Evolutionary conservation across 2,113 vertebrate species (phyloP), one percentile per base, ranked within the genome.

Genomic region (Mesembrinibis cayennensis): DNA sequence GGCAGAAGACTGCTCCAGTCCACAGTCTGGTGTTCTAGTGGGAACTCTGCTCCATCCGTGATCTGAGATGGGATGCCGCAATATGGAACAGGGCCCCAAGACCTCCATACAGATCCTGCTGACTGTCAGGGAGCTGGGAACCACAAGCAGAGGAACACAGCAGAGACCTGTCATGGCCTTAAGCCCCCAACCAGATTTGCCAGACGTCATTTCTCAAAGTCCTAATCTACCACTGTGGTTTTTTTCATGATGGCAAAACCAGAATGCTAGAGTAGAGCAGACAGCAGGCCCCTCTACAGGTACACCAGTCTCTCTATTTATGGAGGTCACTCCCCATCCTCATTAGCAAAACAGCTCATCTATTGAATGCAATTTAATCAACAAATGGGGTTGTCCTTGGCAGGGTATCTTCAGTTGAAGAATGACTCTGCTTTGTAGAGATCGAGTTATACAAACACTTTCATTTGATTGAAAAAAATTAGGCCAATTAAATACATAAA

Each of bases 21-120:
- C 77, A 82, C 1, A 38, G 27, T 18, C 63, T 47, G 16, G 22
- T 63, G 59, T 55, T 91, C 49, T 10, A 8, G 14, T 47, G 30
- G 36, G 52, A 93, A 44, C 36, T 44, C 32, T 67, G n/a, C 8
- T 93, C 65, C 34, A 30, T 3, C 20, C 9, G 5, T 40, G 38
- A 84, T 13, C 32, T 38, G 14, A 90, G 50, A 50, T 25, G 29
- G 45, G 40, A 59, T 71, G 29, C 42, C 3, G 11, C 65, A 55
- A 16, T 9, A 83, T 0, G 1, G n/a, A 78, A 11, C 0, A 0
- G 23, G 26, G 16, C 19, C 61, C 30, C 58, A 42, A 20, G 40
- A 62, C 36, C 14, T 29, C 55, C 18, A 6, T 6, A 56, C 9
- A 32, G 18, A 21, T 89, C 74, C 40, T 44, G 25, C n/a, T 70